A percentile compares a stretch with the other conserved stretches of the same genome.
Conservation (phyloP, 2,888 invertebrate genomes). For the Lottia scabra region DNA sequence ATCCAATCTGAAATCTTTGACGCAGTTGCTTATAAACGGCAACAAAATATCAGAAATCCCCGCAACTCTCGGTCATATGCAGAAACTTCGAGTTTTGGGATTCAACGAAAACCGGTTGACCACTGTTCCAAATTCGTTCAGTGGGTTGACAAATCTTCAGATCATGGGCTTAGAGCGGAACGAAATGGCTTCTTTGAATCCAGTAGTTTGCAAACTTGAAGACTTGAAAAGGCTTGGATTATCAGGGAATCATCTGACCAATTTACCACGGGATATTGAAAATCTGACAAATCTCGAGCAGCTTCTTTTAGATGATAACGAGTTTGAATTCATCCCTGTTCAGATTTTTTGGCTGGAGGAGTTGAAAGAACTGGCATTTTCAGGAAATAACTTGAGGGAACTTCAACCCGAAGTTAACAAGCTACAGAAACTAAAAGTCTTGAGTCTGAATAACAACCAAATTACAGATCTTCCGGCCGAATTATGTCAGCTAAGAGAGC, state of each 20-base stretch:
- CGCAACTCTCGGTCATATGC: constrained; percentile 45
- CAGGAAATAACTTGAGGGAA: constrained; percentile 53
- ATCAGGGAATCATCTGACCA: constrained; percentile 62
- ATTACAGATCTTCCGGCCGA: constrained; percentile 55
- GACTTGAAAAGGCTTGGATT: constrained; percentile 53
- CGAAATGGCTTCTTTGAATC: constrained; percentile 53
- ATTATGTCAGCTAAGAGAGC: constrained; percentile 42
- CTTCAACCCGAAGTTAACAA: constrained; percentile 55
- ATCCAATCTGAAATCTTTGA: constrained; percentile 40
- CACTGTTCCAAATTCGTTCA: constrained; percentile 51
- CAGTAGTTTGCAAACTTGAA: constrained; percentile 58
- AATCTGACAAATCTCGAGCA: constrained; percentile 54
- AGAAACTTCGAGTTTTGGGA: constrained; percentile 43
- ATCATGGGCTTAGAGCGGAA: constrained; percentile 60
- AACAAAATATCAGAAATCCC: constrained; percentile 55
- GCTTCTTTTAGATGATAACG: constrained; percentile 60
- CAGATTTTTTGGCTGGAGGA: constrained; percentile 58
- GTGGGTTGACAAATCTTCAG: constrained; percentile 48
- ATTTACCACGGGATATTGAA: constrained; percentile 60
- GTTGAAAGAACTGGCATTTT: constrained; percentile 58
- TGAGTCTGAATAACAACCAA: constrained; percentile 60
- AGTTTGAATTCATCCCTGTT: constrained; percentile 63
- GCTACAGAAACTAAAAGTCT: constrained; percentile 48
- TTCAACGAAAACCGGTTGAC: constrained; percentile 58
- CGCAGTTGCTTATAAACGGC: constrained; percentile 48